Percentiles rank a stretch among this genome's conserved stretches.
Evolutionary conservation across 2,888 invertebrate species (phyloP).

Genomic region (Mamestra brassicae): DNA sequence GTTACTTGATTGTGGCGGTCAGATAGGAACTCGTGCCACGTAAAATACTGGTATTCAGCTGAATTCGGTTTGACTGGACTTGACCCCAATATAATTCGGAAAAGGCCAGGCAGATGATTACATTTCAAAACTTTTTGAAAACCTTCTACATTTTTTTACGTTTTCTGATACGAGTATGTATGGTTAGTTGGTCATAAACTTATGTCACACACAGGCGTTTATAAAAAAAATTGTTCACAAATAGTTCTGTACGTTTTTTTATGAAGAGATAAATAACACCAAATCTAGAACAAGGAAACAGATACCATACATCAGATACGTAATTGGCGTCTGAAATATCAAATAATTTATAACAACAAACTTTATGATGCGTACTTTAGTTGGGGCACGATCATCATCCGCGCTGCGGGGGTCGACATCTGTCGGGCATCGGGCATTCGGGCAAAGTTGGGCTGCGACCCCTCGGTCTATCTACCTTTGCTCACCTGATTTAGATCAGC

Average conservation of each 20-base stretch:
- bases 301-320: slow-evolving; percentile 47
- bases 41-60: no score
- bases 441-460: slow-evolving; percentile 75
- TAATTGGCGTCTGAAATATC: slow-evolving; percentile 67
- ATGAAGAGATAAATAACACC: background rate
- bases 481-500: slow-evolving; percentile 65
- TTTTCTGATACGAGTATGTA: no score
- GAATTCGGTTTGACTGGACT: no score
- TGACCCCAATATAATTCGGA: no score
- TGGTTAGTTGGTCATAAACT: background rate
- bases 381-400: slow-evolving; percentile 81
- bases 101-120: no score
- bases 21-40: no score
- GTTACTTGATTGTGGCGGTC: no score
- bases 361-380: slow-evolving; percentile 76
- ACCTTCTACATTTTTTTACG: no score
- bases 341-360: slow-evolving; percentile 75
- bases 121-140: no score
- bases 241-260: background rate
- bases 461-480: slow-evolving; percentile 65
- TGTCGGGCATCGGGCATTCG: slow-evolving; percentile 71
- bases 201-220: no score
- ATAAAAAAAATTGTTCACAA: no score
- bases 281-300: slow-evolving; percentile 23
- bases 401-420: slow-evolving; percentile 88